phyloP scores from a whole-genome alignment of 23 tunicate species.

The Phallusia fumigata region DNA sequence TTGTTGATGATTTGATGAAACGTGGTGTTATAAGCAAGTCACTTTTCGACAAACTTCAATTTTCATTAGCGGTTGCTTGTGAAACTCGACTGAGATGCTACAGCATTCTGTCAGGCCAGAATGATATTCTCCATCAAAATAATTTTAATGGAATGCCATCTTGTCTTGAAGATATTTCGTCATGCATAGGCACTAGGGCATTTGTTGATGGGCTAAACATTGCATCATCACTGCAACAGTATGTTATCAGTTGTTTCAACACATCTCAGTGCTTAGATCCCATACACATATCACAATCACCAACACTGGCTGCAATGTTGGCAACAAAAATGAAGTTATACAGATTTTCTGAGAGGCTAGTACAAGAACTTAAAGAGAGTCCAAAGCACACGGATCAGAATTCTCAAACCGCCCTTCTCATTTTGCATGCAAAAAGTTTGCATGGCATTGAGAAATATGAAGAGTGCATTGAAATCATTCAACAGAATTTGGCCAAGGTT shows the following conservation, averaged over 20 bases:
- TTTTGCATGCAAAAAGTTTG: not conserved
- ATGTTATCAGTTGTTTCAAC: not conserved
- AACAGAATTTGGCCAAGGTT: not conserved
- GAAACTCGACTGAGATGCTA: not conserved
- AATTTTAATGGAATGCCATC: not conserved
- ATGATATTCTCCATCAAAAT: not conserved
- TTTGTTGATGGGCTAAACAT: not conserved
- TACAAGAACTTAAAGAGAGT: not conserved
- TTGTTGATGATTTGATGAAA: not conserved
- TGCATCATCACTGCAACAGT: not conserved
- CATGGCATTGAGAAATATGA: not conserved
- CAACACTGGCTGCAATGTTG: not conserved
- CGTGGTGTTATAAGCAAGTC: not conserved
- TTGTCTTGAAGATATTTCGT: not conserved
- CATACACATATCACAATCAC: not conserved
- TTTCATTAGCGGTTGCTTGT: slow-evolving; percentile 4
- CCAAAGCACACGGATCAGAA: not conserved
- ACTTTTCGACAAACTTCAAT: not conserved
- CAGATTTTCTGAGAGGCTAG: not conserved
- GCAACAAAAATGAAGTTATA: not conserved
- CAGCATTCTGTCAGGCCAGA: not conserved
- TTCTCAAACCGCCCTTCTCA: not conserved
- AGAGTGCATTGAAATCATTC: not conserved
- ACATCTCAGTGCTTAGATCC: no score
- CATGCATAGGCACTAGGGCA: not conserved